phyloP scores from a whole-genome alignment of 2,888 invertebrate species.

The Ditylenchus weischeri region DNA sequence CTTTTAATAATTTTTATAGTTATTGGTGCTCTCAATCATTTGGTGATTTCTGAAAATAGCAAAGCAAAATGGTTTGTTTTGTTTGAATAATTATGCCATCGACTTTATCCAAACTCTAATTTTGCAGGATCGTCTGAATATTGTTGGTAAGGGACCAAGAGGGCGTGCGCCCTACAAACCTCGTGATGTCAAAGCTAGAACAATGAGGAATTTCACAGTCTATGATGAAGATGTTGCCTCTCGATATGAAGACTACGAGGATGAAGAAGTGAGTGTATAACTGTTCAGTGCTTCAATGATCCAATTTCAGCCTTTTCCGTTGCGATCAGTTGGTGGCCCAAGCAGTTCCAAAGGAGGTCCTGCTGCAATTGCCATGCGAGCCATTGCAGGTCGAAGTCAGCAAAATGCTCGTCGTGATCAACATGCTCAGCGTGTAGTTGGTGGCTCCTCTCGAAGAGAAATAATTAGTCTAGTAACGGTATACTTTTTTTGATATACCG shows the following conservation, averaged over 20 bases:
- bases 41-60: too few species aligned
- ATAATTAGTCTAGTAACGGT: conserved; percentile 19
- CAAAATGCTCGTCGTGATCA: conserved; percentile 5
- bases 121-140: conserved; percentile 4
- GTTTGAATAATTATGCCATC: background rate
- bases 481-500: background rate
- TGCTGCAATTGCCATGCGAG: too few species aligned
- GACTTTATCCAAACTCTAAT: background rate
- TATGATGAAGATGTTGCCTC: conserved; percentile 47
- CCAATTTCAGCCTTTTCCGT: too few species aligned
- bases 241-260: conserved; percentile 49
- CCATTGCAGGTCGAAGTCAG: too few species aligned
- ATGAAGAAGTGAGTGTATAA: conserved; percentile 23
- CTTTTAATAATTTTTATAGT: too few species aligned
- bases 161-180: conserved; percentile 15
- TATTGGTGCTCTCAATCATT: too few species aligned
- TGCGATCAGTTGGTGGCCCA: too few species aligned
- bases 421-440: background rate
- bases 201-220: conserved; percentile 34
- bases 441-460: conserved; percentile 10
- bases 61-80: conserved; percentile 6
- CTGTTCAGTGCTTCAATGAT: too few species aligned
- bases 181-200: conserved; percentile 34
- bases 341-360: too few species aligned
- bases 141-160: background rate